Percentiles rank a stretch among this genome's conserved stretches.
Conservation (phyloP, 2,113 vertebrate species). For the Dromaius novaehollandiae region DNA sequence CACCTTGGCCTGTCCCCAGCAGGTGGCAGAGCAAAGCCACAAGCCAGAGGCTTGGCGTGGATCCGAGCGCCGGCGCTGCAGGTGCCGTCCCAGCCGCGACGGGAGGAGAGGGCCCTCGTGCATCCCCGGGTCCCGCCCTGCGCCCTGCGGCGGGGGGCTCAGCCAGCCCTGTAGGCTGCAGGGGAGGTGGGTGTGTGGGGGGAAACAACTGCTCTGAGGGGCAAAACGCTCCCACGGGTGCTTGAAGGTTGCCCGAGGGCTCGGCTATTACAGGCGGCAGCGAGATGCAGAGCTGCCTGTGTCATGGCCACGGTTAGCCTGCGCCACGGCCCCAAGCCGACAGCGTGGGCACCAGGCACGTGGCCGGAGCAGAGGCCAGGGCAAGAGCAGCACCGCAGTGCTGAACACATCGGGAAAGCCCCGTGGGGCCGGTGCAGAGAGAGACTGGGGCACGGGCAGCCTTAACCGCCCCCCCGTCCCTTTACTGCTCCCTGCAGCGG, state of each 20-base stretch:
- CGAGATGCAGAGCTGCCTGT: not conserved
- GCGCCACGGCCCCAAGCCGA: not conserved
- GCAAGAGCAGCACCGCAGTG: not conserved
- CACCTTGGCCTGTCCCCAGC: not conserved
- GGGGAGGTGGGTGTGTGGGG: not conserved
- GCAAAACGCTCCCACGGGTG: not conserved
- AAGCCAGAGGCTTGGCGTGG: accelerated
- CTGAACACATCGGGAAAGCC: not conserved
- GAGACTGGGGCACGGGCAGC: not conserved
- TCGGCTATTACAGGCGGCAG: not conserved
- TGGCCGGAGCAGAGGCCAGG: not conserved
- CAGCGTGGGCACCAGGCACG: accelerated
- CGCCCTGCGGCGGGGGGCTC: not conserved
- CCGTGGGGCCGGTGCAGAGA: not conserved
- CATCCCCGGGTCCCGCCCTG: too few species aligned
- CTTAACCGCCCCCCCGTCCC: too few species aligned
- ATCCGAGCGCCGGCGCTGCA: accelerated
- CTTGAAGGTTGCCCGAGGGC: not conserved
- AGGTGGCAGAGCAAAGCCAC: conserved; percentile 27
- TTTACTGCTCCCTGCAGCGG: not conserved
- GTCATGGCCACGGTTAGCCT: too few species aligned
- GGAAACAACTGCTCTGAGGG: too few species aligned
- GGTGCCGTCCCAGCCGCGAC: accelerated
- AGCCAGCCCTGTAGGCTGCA: not conserved
- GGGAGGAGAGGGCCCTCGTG: not conserved